Percentiles rank a stretch among this genome's conserved stretches.
phyloP scores from a whole-genome alignment of 2,113 vertebrate species.

The Dromiciops gliroides region DNA sequence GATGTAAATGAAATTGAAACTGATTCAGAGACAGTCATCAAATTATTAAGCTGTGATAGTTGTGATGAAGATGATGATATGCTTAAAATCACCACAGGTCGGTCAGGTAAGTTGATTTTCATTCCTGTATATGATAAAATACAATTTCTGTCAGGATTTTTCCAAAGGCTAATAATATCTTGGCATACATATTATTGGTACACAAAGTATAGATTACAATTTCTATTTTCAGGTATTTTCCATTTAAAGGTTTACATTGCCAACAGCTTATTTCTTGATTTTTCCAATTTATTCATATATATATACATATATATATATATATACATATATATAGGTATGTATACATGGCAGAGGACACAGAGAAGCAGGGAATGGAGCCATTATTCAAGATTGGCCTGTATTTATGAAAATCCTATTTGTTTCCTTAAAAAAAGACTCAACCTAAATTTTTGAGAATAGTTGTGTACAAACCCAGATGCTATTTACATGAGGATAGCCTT shows the following conservation, averaged over 20 bases:
- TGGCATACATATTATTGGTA: neutral
- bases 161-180: neutral
- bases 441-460: constrained; percentile 17
- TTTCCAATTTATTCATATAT: neutral
- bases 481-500: constrained; percentile 14
- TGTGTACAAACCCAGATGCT: neutral
- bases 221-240: neutral
- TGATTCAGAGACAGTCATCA: constrained; percentile 71
- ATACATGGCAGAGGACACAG: constrained; percentile 13
- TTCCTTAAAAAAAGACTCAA: neutral
- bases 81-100: constrained; percentile 64
- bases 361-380: neutral
- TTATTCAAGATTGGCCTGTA: constrained; percentile 29
- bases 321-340: neutral
- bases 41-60: constrained; percentile 77
- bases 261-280: constrained; percentile 14
- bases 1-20: constrained; percentile 56
- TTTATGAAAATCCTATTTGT: constrained; percentile 10
- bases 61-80: constrained; percentile 81
- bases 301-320: too few relatives aligned
- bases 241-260: constrained; percentile 10
- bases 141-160: constrained; percentile 17
- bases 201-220: neutral
- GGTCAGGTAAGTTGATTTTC: constrained; percentile 79
- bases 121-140: neutral